A percentile compares a stretch with the other conserved stretches of the same genome.
Evolutionary conservation across 2,888 invertebrate species (phyloP).

Genomic region (Amiota mariae): DNA sequence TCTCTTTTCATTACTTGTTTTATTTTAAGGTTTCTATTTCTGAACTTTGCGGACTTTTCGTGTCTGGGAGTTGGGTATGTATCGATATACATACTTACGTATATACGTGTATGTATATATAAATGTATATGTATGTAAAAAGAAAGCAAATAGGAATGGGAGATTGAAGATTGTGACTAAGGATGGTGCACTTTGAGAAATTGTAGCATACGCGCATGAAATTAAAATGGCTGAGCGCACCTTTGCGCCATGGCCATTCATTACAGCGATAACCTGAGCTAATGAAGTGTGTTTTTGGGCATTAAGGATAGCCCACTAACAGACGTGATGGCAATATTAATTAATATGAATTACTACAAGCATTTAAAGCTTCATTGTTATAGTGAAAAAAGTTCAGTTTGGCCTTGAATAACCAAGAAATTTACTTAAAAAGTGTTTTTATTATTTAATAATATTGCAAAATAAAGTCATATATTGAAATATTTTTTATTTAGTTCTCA

Average conservation of each 20-base stretch:
- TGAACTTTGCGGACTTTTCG: constrained; percentile 64
- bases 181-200: not conserved
- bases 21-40: constrained; percentile 45
- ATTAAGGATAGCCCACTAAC: too few species aligned
- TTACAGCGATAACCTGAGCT: constrained; percentile 60
- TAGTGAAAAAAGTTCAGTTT: too few species aligned
- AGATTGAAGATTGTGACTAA: not conserved
- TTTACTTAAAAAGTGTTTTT: too few species aligned
- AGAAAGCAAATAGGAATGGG: not conserved
- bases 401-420: too few species aligned
- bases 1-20: constrained; percentile 10
- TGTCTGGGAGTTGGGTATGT: constrained; percentile 54
- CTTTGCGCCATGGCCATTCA: constrained; percentile 30
- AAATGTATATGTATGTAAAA: not conserved
- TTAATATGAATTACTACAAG: too few species aligned
- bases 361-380: too few species aligned
- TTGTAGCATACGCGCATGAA: constrained; percentile 10
- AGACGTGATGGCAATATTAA: too few species aligned
- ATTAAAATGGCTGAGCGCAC: not conserved
- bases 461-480: too few species aligned
- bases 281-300: constrained; percentile 49
- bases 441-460: too few species aligned
- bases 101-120: too few species aligned
- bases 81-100: too few species aligned
- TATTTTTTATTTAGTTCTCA: too few species aligned